Conservation (phyloP, 2,888 invertebrate species). For the Drosophila imparisetae region DNA sequence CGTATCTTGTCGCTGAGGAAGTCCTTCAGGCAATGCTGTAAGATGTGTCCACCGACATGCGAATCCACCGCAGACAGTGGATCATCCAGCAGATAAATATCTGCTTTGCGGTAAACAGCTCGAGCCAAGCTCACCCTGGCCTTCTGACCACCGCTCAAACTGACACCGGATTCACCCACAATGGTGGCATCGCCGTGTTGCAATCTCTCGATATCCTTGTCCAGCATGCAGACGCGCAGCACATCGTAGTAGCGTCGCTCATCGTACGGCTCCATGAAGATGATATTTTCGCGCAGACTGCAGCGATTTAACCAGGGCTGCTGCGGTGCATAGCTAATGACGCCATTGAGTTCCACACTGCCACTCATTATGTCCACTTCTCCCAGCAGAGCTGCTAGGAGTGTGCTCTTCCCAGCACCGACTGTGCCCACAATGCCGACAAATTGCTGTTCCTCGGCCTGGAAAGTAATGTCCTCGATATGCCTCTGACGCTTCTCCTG, state of each 20-base stretch:
- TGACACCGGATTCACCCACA: constrained; percentile 89
- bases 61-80: constrained; percentile 92
- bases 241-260: constrained; percentile 86
- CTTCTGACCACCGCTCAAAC: constrained; percentile 90
- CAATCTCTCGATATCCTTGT: constrained; percentile 88
- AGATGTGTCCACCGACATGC: constrained; percentile 90
- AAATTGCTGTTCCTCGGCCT: constrained; percentile 72
- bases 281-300: constrained; percentile 95
- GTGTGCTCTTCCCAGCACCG: constrained; percentile 90
- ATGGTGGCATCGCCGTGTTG: constrained; percentile 86
- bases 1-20: constrained; percentile 88
- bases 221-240: constrained; percentile 87
- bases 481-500: constrained; percentile 63
- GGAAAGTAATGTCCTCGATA: constrained; percentile 85
- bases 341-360: constrained; percentile 87
- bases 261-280: constrained; percentile 91
- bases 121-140: constrained; percentile 91
- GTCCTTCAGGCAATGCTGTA: constrained; percentile 89
- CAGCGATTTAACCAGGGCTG: constrained; percentile 92
- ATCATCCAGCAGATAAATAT: constrained; percentile 91
- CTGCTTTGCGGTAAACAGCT: constrained; percentile 90
- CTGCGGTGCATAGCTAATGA: constrained; percentile 91
- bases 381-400: constrained; percentile 90
- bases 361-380: constrained; percentile 89
- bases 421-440: constrained; percentile 89